A percentile compares a stretch with the other conserved stretches of the same genome.
These are phyloP conservation scores for Axis porcinus DNA, from an alignment of 2,113 vertebrate species.

Conservation along the genomic window DNA sequence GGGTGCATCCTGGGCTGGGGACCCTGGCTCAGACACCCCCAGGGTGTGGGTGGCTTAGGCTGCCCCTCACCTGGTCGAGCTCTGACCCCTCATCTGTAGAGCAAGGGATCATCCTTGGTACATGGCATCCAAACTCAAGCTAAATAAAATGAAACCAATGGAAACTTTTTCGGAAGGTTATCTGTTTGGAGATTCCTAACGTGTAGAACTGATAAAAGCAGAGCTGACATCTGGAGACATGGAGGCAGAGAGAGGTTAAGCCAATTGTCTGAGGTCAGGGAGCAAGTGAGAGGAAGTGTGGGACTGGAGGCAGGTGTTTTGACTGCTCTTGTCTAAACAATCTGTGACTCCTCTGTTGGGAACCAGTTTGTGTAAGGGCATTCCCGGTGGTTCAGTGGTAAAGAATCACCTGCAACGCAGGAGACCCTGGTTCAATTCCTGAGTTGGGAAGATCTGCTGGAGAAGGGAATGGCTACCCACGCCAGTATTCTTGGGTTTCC, in stretches of 20 bases:
- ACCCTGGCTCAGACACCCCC: background rate
- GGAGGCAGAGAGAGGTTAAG: background rate
- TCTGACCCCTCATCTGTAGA: background rate
- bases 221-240: background rate
- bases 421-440: background rate
- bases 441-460: background rate
- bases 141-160: background rate
- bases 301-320: background rate
- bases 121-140: background rate
- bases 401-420: background rate
- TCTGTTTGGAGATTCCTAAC: background rate
- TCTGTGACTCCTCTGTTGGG: background rate
- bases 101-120: background rate
- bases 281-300: background rate
- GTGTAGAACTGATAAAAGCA: background rate
- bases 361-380: background rate
- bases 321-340: background rate
- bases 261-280: background rate
- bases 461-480: background rate
- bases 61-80: background rate
- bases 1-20: fast-evolving
- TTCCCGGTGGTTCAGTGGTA: background rate
- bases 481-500: background rate
- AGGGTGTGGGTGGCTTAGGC: background rate
- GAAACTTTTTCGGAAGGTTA: background rate